phyloP scores from a whole-genome alignment of 1,140 invertebrate species.

The Drosophila bipectinata region DNA sequence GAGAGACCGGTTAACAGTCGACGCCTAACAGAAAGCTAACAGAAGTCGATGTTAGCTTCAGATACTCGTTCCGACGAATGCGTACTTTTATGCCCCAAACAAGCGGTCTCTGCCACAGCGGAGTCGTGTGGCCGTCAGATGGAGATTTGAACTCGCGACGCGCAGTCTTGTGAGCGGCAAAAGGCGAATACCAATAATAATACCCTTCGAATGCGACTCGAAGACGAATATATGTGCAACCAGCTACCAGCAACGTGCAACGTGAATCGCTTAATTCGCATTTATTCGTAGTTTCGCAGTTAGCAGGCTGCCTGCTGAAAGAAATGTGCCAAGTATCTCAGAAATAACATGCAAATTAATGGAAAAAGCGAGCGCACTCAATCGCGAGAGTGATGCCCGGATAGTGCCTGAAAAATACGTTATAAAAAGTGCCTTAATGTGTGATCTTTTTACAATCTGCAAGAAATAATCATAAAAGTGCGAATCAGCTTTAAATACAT shows the following conservation, averaged over 20 bases:
- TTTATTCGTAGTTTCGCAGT: constrained; percentile 58
- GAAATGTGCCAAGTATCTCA: constrained; percentile 61
- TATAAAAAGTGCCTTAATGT: constrained; percentile 40
- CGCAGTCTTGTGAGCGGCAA: constrained; percentile 75
- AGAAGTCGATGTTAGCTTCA: background rate
- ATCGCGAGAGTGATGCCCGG: constrained; percentile 32
- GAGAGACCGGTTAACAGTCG: background rate
- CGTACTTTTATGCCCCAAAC: constrained; percentile 1
- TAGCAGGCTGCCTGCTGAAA: constrained; percentile 5
- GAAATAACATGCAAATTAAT: constrained; percentile 38
- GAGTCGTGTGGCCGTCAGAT: constrained; percentile 52
- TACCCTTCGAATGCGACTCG: constrained; percentile 23
- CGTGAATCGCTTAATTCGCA: constrained; percentile 27
- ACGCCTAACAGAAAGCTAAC: background rate
- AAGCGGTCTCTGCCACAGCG: constrained; percentile 2
- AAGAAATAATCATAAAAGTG: constrained; percentile 45
- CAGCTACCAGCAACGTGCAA: constrained; percentile 23
- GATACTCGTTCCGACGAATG: constrained; percentile 3
- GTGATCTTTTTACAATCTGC: constrained; percentile 43
- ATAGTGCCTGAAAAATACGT: constrained; percentile 48
- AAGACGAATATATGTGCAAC: constrained; percentile 55
- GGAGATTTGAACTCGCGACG: constrained; percentile 71
- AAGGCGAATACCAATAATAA: constrained; percentile 21
- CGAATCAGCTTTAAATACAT: constrained; percentile 22
- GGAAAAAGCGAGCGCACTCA: constrained; percentile 9